Evolutionary conservation across 2,888 invertebrate species (phyloP).

Genomic region (Thera obeliscata): DNA sequence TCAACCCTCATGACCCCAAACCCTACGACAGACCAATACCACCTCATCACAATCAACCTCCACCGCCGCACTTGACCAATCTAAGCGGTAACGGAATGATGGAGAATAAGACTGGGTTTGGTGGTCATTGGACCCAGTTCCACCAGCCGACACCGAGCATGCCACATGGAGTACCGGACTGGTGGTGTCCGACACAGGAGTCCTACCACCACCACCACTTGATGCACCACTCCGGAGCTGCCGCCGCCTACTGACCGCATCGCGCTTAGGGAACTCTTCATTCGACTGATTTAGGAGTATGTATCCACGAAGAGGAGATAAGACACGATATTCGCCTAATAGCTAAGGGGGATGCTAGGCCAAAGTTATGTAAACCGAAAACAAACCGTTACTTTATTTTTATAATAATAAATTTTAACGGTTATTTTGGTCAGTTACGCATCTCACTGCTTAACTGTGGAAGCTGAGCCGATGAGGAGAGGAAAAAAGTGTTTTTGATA

Average conservation of each 20-base stretch:
- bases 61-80: conserved; percentile 72
- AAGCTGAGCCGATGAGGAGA: neutral
- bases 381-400: neutral
- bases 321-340: neutral
- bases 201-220: conserved; percentile 85
- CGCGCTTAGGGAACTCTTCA: conserved; percentile 84
- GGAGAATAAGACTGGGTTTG: conserved; percentile 84
- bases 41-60: conserved; percentile 68
- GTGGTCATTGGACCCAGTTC: conserved; percentile 89
- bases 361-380: neutral
- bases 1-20: conserved; percentile 80
- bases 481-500: conserved; percentile 6
- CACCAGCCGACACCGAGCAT: conserved; percentile 89
- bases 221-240: conserved; percentile 88
- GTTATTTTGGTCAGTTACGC: neutral
- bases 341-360: neutral
- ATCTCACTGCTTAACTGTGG: neutral
- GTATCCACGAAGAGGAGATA: neutral
- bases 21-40: conserved; percentile 89
- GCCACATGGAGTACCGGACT: conserved; percentile 80
- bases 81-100: conserved; percentile 87
- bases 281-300: conserved; percentile 50
- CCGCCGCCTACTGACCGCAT: conserved; percentile 90
- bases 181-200: conserved; percentile 81
- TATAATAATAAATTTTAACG: neutral